A percentile compares a stretch with the other conserved stretches of the same genome.
phyloP scores from a whole-genome alignment of 2,888 invertebrate genomes.

The Mesorhabditis belari region DNA sequence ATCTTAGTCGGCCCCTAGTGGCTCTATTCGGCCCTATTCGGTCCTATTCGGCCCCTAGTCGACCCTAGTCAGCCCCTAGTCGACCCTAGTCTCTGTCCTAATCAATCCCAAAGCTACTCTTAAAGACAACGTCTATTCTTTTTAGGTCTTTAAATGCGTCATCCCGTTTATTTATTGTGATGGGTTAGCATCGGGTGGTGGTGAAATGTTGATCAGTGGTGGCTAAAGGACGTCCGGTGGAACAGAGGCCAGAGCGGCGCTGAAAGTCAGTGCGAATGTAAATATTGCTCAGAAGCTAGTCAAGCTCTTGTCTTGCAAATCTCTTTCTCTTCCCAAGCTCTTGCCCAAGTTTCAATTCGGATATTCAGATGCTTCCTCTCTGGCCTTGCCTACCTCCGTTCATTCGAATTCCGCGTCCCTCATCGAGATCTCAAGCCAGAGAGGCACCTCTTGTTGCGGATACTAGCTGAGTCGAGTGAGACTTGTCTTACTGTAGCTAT shows the following conservation, averaged over 20 bases:
- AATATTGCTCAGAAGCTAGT: too few species aligned
- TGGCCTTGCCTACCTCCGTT: slow-evolving; percentile 60
- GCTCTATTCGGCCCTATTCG: too few species aligned
- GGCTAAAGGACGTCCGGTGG: slow-evolving; percentile 55
- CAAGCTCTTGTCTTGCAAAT: too few species aligned
- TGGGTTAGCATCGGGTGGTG: slow-evolving; percentile 65
- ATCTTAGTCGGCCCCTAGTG: too few species aligned
- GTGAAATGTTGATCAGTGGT: slow-evolving; percentile 61
- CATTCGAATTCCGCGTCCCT: slow-evolving; percentile 58
- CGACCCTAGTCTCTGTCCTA: too few species aligned
- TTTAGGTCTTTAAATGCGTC: slow-evolving; percentile 39
- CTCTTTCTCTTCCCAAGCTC: too few species aligned
- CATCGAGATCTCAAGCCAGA: slow-evolving; percentile 63
- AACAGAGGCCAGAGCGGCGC: slow-evolving; percentile 41
- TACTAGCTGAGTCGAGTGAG: slow-evolving; percentile 42
- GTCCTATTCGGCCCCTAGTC: not conserved
- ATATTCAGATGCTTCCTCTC: slow-evolving; percentile 57
- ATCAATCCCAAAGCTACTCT: too few species aligned
- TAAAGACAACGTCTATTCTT: not conserved
- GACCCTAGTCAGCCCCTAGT: not conserved
- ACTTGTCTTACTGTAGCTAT: not conserved
- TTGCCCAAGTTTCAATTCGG: not conserved
- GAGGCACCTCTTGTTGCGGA: slow-evolving; percentile 61
- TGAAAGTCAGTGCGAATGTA: too few species aligned
- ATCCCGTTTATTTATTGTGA: slow-evolving; percentile 59